phyloP scores from a whole-genome alignment of 1,140 invertebrate genomes.

The Ips nitidus region DNA sequence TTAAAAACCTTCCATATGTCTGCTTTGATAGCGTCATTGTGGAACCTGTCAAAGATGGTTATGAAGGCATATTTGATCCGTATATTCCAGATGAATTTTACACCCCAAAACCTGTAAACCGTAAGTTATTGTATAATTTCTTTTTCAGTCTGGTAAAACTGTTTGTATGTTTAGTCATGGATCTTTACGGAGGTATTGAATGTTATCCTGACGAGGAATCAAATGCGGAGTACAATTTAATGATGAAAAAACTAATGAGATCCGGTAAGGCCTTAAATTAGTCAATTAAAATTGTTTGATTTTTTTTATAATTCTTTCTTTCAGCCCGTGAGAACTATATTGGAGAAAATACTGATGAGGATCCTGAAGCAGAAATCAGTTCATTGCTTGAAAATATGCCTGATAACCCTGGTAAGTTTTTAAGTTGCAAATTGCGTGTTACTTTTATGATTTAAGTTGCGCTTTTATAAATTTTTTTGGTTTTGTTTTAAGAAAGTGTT shows the following conservation, averaged over 20 bases:
- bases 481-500: too few relatives aligned
- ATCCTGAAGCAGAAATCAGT: slow-evolving; percentile 26
- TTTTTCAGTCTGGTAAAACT: not conserved
- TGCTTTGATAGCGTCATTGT: slow-evolving; percentile 25
- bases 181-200: too few relatives aligned
- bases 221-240: too few relatives aligned
- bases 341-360: not conserved
- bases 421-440: too few relatives aligned
- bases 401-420: slow-evolving; percentile 14
- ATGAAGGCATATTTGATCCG: slow-evolving; percentile 22
- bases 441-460: too few relatives aligned
- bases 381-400: slow-evolving; percentile 16
- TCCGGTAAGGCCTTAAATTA: too few relatives aligned
- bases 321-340: not conserved
- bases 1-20: slow-evolving; percentile 16
- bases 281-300: too few relatives aligned
- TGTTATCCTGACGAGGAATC: too few relatives aligned
- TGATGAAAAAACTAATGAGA: too few relatives aligned
- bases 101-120: not conserved
- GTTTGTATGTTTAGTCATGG: too few relatives aligned
- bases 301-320: not conserved
- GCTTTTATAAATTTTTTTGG: too few relatives aligned
- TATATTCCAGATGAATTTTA: slow-evolving; percentile 27
- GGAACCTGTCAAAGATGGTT: slow-evolving; percentile 19
- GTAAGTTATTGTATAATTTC: not conserved